Base-by-base conservation (phyloP, 2,888 invertebrate genomes). In the Arge pagana region DNA sequence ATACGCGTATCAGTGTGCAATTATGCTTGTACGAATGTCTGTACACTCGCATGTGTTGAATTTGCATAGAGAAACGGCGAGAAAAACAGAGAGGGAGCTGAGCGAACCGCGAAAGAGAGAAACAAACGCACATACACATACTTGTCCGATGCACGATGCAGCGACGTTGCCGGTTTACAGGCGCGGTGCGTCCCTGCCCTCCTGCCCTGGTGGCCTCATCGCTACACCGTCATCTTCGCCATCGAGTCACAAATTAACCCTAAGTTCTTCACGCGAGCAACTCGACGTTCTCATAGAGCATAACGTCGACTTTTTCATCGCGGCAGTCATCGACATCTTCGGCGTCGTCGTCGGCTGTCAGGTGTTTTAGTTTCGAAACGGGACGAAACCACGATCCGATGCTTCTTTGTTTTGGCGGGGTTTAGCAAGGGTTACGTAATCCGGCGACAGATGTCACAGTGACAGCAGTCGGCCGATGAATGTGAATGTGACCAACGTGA, bases 51-150 rank as follows among this genome's bases (percentile, higher is more conserved):
- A n/a, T n/a, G n/a, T n/a, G n/a, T n/a, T n/a, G n/a, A n/a, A n/a
- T n/a, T 24, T 13, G 30, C 8, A 26, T 21, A 42, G 23, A 24
- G n/a, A 18, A 24, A 35, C 16, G 10, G 28, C 23, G 19, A 37
- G 50, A 53, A 60, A 60, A 54, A 59, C 53, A 58, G 59, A 43
- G 45, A 24, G 39, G 26, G 11, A 28, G 15, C 28, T 21, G n/a
- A 10, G 31, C 13, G 37, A 15, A 43, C 26, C 26, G 31, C 16
- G n/a, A 30, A 31, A 15, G 26, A 24, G 45, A 33, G 30, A 45
- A 35, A 30, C n/a, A n/a, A n/a, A n/a, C n/a, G n/a, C n/a, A n/a
- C n/a, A n/a, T n/a, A n/a, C n/a, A n/a, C n/a, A n/a, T n/a, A n/a
- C n/a, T n/a, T n/a, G n/a, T 26, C 2, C n/a, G 31, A 30, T 23